Evolutionary conservation across 2,797 vertebrate genomes (phyloP), one percentile per base, ranked within the genome.

Genomic region (Astyanax mexicanus): DNA sequence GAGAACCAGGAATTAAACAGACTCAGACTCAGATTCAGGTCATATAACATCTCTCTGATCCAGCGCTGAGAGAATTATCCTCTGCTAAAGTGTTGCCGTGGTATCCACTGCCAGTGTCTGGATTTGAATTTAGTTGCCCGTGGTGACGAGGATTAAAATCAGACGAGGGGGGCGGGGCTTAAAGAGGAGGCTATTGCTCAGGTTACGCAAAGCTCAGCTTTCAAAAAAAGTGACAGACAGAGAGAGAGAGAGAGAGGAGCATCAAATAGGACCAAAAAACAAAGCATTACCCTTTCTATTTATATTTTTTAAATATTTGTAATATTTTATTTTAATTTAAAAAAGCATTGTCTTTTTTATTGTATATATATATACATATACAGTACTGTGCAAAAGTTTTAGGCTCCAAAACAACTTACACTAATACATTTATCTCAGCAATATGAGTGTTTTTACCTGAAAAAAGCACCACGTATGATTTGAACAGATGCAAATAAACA

Each of bases 81-180:
- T 8, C 32, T 38, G 55, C 57, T 64, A n/a, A 78, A 81, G 79
- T 83, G 88, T 89, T 87, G 84, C 49, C 70, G 35, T 29, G 66
- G 75, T 70, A 83, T 75, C 86, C 78, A 19, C 37, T 71, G 81
- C 84, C 77, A 79, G 77, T 82, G 79, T 80, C 76, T 83, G 74
- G 80, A 86, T 86, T 87, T 82, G 69, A 86, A 86, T 85, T 57
- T 77, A 80, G 81, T 83, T 80, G 85, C 77, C 77, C 57, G 64
- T 61, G 69, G 77, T 42, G 78, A 84, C 52, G 12, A 66, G 73
- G 67, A 78, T 81, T 77, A 66, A 77, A 83, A 83, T 81, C 52
- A 77, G 70, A 19, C 47, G 13, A 40, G 44, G 60, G 69, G 27
- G 51, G 44, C 17, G 42, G 49, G 15, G 61, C 7, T 10, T 70